Conservation (phyloP, 2,113 vertebrate genomes). For the Sterrhoptilus dennistouni region DNA sequence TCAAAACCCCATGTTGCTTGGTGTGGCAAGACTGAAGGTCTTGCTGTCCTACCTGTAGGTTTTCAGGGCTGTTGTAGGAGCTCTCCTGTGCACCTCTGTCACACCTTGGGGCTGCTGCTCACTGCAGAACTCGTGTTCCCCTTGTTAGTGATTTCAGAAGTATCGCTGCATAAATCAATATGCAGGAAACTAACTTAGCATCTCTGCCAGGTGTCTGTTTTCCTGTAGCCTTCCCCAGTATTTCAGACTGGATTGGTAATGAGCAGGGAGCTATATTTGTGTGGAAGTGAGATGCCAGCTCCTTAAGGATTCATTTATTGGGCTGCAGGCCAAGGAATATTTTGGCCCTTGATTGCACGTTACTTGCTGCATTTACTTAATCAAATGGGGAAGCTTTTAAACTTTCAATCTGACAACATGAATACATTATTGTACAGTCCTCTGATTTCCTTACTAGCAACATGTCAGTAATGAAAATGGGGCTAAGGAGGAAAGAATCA, state of each 20-base stretch:
- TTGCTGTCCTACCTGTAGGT: background rate
- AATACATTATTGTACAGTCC: background rate
- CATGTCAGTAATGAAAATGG: background rate
- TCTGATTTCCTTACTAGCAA: background rate
- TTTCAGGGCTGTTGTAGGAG: background rate
- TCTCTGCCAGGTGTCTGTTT: conserved; percentile 39
- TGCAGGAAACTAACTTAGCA: background rate
- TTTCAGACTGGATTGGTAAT: background rate
- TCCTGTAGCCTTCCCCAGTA: conserved; percentile 6
- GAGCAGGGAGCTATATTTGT: conserved; percentile 31
- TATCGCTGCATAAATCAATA: conserved; percentile 30
- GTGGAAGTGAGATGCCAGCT: background rate
- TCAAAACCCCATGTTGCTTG: background rate
- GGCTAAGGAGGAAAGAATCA: background rate
- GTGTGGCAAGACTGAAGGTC: background rate
- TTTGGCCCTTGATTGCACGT: background rate
- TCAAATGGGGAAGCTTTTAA: background rate
- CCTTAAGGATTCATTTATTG: conserved; percentile 15
- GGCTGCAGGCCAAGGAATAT: conserved; percentile 10
- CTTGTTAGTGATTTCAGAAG: conserved; percentile 19
- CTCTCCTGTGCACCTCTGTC: background rate
- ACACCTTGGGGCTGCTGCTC: background rate
- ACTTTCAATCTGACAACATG: background rate
- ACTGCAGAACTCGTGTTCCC: background rate
- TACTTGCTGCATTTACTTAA: background rate